Evolutionary conservation across 2,888 invertebrate genomes (phyloP).

Genomic region (Heteromurus nitidus): DNA sequence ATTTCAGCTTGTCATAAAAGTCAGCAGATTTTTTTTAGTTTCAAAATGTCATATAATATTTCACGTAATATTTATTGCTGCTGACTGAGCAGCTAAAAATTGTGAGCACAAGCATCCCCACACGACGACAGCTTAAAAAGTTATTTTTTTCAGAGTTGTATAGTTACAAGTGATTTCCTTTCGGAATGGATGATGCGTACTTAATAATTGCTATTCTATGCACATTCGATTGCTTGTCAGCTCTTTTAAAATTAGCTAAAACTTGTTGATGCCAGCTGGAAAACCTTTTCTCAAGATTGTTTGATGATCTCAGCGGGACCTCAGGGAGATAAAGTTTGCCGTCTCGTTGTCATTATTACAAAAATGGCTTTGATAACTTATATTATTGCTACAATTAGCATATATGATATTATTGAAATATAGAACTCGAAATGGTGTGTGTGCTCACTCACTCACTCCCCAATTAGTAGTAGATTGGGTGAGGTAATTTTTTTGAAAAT

Average conservation of each 20-base stretch:
- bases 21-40: slow-evolving; percentile 14
- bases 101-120: not conserved
- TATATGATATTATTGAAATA: too few species aligned
- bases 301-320: not conserved
- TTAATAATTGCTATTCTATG: not conserved
- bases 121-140: not conserved
- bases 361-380: not conserved
- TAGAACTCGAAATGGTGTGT: too few species aligned
- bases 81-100: slow-evolving; percentile 1
- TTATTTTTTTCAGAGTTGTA: not conserved
- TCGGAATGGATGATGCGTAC: not conserved
- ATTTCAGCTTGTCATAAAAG: slow-evolving; percentile 27
- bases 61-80: slow-evolving; percentile 13
- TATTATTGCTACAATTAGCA: too few species aligned
- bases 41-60: slow-evolving; percentile 16
- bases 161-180: not conserved
- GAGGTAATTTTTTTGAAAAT: too few species aligned
- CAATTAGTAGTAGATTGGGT: too few species aligned
- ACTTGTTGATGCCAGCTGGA: slow-evolving; percentile 12
- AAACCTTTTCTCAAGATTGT: not conserved
- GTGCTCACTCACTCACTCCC: too few species aligned
- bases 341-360: too few species aligned
- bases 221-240: not conserved
- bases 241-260: not conserved
- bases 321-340: too few species aligned